Evolutionary conservation across 2,888 invertebrate genomes (phyloP).

Genomic region (Eristalis tenax): DNA sequence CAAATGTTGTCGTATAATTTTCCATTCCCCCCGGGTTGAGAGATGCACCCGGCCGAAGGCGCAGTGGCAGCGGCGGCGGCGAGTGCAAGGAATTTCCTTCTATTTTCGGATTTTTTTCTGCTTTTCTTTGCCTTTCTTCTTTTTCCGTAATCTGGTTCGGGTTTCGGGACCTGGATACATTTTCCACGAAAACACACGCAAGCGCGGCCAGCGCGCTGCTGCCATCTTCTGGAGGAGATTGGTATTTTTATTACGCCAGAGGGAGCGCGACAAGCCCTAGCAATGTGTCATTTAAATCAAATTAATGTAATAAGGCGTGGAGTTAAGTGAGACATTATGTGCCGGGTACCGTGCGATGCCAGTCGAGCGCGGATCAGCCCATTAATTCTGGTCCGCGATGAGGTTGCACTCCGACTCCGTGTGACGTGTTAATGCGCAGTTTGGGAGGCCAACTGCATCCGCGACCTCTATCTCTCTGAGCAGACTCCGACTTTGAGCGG

Average conservation of each 20-base stretch:
- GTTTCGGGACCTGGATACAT: constrained; percentile 21
- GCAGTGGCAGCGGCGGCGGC: neutral
- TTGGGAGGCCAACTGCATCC: neutral
- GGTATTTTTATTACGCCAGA: constrained; percentile 65
- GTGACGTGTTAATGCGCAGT: constrained; percentile 17
- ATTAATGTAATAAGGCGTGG: constrained; percentile 70
- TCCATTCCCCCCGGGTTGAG: constrained; percentile 55
- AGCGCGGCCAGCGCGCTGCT: constrained; percentile 46
- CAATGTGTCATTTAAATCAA: constrained; percentile 70
- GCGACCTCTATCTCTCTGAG: neutral
- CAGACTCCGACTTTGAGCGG: constrained; percentile 51
- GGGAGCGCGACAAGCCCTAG: constrained; percentile 52
- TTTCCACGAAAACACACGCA: constrained; percentile 67
- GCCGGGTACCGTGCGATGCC: constrained; percentile 64
- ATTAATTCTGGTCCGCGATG: constrained; percentile 60
- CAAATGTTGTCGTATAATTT: constrained; percentile 70
- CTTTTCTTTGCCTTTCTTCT: constrained; percentile 15
- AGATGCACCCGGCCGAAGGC: constrained; percentile 44
- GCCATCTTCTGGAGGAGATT: constrained; percentile 53
- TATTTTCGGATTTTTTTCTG: constrained; percentile 61
- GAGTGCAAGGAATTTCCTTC: constrained; percentile 71
- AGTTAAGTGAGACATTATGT: constrained; percentile 70
- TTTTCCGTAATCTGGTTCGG: neutral
- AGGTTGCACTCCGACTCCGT: constrained; percentile 5
- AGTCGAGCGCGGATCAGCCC: constrained; percentile 62